phyloP scores from a whole-genome alignment of 1,140 invertebrate genomes.

The Rhyacophila brunnea region DNA sequence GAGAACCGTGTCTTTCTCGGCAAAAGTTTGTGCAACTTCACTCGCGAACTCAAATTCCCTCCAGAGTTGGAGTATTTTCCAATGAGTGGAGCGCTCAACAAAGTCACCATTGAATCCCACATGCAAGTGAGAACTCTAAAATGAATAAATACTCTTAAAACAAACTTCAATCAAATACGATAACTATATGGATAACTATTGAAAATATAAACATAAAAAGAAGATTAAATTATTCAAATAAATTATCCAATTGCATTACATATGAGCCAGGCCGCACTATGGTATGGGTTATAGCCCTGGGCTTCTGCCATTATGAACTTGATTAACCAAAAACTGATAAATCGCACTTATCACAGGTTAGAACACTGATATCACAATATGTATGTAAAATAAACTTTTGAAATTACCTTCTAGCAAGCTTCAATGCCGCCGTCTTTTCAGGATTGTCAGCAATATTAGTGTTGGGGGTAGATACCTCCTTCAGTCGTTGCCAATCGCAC shows the following conservation, averaged over 20 bases:
- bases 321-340: too few relatives aligned
- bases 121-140: constrained; percentile 78
- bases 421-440: constrained; percentile 47
- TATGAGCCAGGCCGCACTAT: too few relatives aligned
- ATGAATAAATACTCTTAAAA: constrained; percentile 20
- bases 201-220: too few relatives aligned
- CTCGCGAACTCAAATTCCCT: constrained; percentile 54
- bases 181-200: too few relatives aligned
- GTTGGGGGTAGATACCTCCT: constrained; percentile 68
- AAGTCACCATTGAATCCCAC: constrained; percentile 88
- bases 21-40: constrained; percentile 48
- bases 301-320: too few relatives aligned
- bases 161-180: too few relatives aligned
- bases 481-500: constrained; percentile 79
- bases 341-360: too few relatives aligned
- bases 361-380: too few relatives aligned
- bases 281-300: too few relatives aligned
- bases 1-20: constrained; percentile 27
- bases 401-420: constrained; percentile 50
- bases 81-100: constrained; percentile 74
- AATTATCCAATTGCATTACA: too few relatives aligned
- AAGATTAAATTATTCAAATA: too few relatives aligned
- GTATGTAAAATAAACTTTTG: too few relatives aligned
- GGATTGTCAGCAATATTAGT: constrained; percentile 59
- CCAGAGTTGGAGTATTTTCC: constrained; percentile 55